phyloP scores from a whole-genome alignment of 2,888 invertebrate species.

The Aspidiotus destructor region DNA sequence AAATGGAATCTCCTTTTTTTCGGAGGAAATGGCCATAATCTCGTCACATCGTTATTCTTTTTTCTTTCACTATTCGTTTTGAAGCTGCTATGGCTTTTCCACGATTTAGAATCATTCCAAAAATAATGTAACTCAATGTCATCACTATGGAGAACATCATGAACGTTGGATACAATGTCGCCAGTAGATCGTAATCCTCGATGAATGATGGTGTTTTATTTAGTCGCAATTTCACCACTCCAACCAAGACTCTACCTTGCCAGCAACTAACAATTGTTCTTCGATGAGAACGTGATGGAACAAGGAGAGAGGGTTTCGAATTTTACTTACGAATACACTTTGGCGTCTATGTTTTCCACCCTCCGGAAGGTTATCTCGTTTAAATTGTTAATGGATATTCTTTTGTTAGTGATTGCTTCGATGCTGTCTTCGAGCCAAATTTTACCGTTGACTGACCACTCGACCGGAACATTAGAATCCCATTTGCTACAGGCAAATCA shows the following conservation, averaged over 20 bases:
- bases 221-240: not conserved
- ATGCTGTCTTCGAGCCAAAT: constrained; percentile 19
- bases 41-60: too few species aligned
- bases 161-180: not conserved
- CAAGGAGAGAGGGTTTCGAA: not conserved
- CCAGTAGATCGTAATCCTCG: not conserved
- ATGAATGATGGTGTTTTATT: constrained; percentile 1
- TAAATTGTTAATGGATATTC: constrained; percentile 21
- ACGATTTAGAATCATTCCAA: too few species aligned
- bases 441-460: constrained; percentile 23
- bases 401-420: constrained; percentile 6
- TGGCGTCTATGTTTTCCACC: constrained; percentile 13
- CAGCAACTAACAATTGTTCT: not conserved
- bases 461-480: not conserved
- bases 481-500: not conserved
- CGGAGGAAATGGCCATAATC: too few species aligned
- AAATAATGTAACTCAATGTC: not conserved
- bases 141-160: not conserved
- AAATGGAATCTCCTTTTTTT: too few species aligned
- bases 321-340: constrained; percentile 26
- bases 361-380: constrained; percentile 11
- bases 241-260: not conserved
- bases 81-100: too few species aligned
- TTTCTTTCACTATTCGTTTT: too few species aligned
- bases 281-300: not conserved